Conservation (phyloP, 2,888 invertebrate species). For the Ametastegia equiseti region DNA sequence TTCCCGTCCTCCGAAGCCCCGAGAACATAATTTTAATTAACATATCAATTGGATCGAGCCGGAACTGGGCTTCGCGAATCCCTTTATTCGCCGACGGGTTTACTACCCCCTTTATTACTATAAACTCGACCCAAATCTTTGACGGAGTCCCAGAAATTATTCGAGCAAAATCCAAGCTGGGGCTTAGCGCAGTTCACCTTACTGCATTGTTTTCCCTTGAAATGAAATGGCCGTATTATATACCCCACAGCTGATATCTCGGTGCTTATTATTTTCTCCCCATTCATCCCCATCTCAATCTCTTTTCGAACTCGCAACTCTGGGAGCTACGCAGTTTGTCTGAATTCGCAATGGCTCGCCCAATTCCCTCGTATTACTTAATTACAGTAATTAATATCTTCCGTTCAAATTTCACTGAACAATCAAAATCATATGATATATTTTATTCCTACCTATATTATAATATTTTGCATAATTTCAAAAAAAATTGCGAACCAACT, state of each 20-base stretch:
- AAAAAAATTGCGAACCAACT: too few species aligned
- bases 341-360: not conserved
- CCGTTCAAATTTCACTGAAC: not conserved
- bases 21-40: slow-evolving; percentile 31
- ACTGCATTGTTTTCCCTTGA: not conserved
- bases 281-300: too few species aligned
- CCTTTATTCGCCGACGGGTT: not conserved
- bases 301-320: too few species aligned
- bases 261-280: not conserved
- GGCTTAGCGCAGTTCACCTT: not conserved
- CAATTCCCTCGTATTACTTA: not conserved
- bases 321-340: too few species aligned
- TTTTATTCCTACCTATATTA: too few species aligned
- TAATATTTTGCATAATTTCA: too few species aligned
- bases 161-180: not conserved
- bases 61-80: slow-evolving; percentile 2
- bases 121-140: slow-evolving; percentile 29
- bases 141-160: not conserved
- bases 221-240: not conserved
- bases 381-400: not conserved
- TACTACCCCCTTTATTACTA: slow-evolving; percentile 27
- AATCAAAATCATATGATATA: too few species aligned
- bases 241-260: not conserved
- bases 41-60: slow-evolving; percentile 33
- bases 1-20: not conserved